phyloP scores from a whole-genome alignment of 2,797 vertebrate genomes.

The Danio albolineatus region DNA sequence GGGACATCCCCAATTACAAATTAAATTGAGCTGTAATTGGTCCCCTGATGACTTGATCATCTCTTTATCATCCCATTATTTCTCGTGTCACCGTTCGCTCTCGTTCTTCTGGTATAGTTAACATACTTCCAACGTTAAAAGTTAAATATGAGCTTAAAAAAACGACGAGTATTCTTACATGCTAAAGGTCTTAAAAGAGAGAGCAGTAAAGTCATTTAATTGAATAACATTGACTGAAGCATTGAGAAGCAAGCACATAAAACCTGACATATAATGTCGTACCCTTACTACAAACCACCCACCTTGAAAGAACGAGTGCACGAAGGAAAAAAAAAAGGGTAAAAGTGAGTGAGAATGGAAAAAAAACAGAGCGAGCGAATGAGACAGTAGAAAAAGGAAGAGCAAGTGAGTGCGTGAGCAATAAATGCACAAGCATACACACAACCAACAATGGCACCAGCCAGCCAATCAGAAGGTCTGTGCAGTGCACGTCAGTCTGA shows the following conservation, averaged over 20 bases:
- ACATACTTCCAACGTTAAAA: slow-evolving; percentile 53
- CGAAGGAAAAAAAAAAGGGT: not conserved
- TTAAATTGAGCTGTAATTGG: slow-evolving; percentile 69
- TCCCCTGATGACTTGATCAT: slow-evolving; percentile 71
- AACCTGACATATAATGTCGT: slow-evolving; percentile 28
- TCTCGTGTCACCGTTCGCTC: slow-evolving; percentile 66
- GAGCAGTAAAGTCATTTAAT: not conserved
- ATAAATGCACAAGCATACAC: slow-evolving; percentile 55
- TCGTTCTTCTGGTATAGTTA: slow-evolving; percentile 60
- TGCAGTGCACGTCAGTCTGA: slow-evolving; percentile 66
- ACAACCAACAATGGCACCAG: slow-evolving; percentile 67
- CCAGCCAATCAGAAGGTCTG: slow-evolving; percentile 69
- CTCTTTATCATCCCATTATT: slow-evolving; percentile 70
- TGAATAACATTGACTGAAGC: not conserved
- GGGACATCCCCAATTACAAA: slow-evolving; percentile 63
- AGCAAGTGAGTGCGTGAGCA: slow-evolving; percentile 33
- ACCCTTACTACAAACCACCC: slow-evolving; percentile 65
- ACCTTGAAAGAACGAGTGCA: slow-evolving; percentile 61
- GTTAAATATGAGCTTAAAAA: not conserved
- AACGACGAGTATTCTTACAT: not conserved
- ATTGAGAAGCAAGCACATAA: slow-evolving; percentile 8
- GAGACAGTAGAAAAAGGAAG: slow-evolving; percentile 34
- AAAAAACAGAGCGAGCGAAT: slow-evolving; percentile 2
- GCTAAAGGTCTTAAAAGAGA: not conserved
- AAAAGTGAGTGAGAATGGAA: slow-evolving; percentile 39